These are phyloP conservation scores for Oscheius sp. DNA, from an alignment of 2,888 invertebrate species.

Conservation along the genomic window DNA sequence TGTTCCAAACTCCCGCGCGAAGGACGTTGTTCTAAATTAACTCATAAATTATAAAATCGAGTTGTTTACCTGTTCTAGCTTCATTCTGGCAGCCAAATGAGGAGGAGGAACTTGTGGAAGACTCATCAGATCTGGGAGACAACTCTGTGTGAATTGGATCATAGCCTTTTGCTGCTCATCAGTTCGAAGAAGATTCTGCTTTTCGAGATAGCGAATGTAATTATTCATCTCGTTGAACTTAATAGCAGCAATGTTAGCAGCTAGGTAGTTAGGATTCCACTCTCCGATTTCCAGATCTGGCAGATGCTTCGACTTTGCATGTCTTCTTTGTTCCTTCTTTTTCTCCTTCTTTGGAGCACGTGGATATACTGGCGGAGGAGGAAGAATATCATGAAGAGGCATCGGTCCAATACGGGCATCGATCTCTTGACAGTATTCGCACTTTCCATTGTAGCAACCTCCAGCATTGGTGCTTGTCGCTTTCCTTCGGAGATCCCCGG, in stretches of 20 bases:
- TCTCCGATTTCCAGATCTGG: slow-evolving; percentile 1
- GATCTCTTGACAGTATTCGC: slow-evolving; percentile 37
- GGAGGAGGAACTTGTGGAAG: too few species aligned
- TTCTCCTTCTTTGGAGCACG: not conserved
- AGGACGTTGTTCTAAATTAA: not conserved
- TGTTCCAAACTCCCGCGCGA: not conserved
- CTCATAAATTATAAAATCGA: too few species aligned
- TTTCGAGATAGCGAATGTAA: not conserved
- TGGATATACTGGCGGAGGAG: not conserved
- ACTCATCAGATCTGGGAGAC: too few species aligned
- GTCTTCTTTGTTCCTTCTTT: not conserved
- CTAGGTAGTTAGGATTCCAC: slow-evolving; percentile 1
- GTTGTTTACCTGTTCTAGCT: too few species aligned
- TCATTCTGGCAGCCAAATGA: too few species aligned
- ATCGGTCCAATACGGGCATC: slow-evolving; percentile 1
- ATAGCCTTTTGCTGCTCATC: not conserved
- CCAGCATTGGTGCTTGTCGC: slow-evolving; percentile 2
- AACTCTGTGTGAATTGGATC: too few species aligned
- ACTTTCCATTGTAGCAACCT: slow-evolving; percentile 36
- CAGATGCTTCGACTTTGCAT: not conserved
- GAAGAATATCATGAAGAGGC: not conserved
- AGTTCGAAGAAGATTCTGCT: not conserved
- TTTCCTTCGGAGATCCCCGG: slow-evolving; percentile 35
- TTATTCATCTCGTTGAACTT: not conserved
- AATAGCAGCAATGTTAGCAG: not conserved